Evolutionary conservation across 2,797 vertebrate species (phyloP), one percentile per base, ranked within the genome.

Genomic region (Sebastes goodei): DNA sequence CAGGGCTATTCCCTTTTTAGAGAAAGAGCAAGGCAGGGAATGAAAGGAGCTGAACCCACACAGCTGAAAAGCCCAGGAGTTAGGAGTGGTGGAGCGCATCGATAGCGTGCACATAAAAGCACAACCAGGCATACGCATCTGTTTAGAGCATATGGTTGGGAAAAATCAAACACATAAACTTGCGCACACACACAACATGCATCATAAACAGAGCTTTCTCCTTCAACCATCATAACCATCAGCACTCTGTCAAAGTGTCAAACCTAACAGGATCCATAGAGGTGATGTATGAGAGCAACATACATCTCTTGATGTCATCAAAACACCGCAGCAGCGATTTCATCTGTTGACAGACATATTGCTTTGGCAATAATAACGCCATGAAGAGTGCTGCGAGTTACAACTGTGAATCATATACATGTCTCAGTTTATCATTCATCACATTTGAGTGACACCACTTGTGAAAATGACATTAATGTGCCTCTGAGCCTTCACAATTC

Each of bases 1-100:
- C 52, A 7, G 78, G 86, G 82, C 78, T 74, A 86, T 82, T 86
- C 69, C 80, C 57, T 74, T 90, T 89, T 86, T 81, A 87, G 77
- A 85, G 70, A 63, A 71, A 74, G 70, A 82, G 77, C 42, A 82
- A 69, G 59, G 52, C 60, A 71, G 21, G 64, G 68, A 85, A 74
- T 79, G 63, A 85, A 89, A 88, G 68, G 62, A 82, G 71, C 68
- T 56, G 56, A 84, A 74, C 66, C 62, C 75, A 79, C 83, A 73
- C 81, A 81, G 57, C 25, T 74, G 10, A 79, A 90, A 80, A 76
- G 66, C 64, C 82, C 74, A 3, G 8, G 30, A 84, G 77, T 72
- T 59, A 63, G 15, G 32, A 67, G 59, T 66, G 53, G 21, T 53
- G 61, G 76, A 70, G 38, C n/a, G 10, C 76, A 80, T 78, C 17